Conservation (phyloP, 2,113 vertebrate species). For the Cacatua alba region DNA sequence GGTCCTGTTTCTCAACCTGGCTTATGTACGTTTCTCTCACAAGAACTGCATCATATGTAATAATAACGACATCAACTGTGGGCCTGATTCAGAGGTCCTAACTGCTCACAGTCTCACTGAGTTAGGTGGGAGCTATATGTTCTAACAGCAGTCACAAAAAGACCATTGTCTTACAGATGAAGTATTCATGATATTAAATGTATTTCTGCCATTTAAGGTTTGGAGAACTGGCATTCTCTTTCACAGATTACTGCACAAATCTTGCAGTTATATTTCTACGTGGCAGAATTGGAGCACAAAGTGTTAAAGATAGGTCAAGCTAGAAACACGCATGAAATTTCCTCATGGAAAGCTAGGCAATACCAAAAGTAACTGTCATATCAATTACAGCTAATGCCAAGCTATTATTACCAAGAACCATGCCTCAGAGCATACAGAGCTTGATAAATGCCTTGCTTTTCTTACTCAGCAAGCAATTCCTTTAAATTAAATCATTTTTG, state of each 20-base stretch:
- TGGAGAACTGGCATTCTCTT: not conserved
- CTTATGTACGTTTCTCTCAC: not conserved
- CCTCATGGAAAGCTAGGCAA: not conserved
- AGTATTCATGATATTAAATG: not conserved
- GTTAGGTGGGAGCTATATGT: not conserved
- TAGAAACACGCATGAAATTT: not conserved
- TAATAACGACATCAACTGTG: not conserved
- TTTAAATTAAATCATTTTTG: not conserved
- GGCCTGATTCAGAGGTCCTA: not conserved
- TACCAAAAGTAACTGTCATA: not conserved
- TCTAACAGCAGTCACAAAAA: not conserved
- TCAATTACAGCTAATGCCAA: not conserved
- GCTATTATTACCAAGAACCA: not conserved
- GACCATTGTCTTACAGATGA: not conserved
- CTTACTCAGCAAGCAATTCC: not conserved
- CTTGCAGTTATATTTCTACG: not conserved
- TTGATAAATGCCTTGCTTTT: not conserved
- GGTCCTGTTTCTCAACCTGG: not conserved
- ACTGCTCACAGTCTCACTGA: not conserved
- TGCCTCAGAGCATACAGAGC: not conserved
- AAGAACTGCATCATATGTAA: not conserved
- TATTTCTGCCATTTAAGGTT: not conserved
- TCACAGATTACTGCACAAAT: not conserved
- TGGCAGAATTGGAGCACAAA: not conserved
- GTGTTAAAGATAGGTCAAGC: not conserved